These are phyloP conservation scores for Capreolus pygargus DNA, from an alignment of 2,113 vertebrate species.

Conservation along the genomic window DNA sequence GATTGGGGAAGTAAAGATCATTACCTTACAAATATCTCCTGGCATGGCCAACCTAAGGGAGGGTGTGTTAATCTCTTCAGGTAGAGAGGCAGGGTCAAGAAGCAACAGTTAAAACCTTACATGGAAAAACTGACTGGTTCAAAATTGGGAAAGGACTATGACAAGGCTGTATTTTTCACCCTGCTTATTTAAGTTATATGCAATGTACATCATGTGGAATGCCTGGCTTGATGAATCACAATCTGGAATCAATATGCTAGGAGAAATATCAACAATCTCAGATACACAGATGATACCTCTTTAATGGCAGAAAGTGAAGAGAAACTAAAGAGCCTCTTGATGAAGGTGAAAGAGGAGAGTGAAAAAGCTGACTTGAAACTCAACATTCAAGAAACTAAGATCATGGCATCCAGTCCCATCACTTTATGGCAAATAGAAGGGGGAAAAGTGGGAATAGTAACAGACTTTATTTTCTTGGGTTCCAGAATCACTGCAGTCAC, in stretches of 20 bases:
- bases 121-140: neutral
- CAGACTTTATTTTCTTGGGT: neutral
- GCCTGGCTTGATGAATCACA: neutral
- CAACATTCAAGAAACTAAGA: neutral
- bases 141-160: neutral
- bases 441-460: neutral
- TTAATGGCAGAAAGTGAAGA: neutral
- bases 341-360: neutral
- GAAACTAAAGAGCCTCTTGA: neutral
- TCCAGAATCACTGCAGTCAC: neutral
- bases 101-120: neutral
- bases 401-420: neutral
- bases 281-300: neutral
- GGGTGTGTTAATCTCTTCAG: neutral
- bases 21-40: neutral
- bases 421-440: neutral
- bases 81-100: neutral
- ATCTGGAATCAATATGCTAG: neutral
- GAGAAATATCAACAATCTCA: neutral
- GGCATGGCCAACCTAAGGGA: neutral
- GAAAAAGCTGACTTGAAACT: neutral
- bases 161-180: neutral
- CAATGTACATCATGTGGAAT: neutral
- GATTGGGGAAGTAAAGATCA: neutral
- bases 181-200: neutral